Percentiles rank a stretch among this genome's conserved stretches.
Conservation (phyloP, 2,888 invertebrate genomes). For the Andrena bicolor region DNA sequence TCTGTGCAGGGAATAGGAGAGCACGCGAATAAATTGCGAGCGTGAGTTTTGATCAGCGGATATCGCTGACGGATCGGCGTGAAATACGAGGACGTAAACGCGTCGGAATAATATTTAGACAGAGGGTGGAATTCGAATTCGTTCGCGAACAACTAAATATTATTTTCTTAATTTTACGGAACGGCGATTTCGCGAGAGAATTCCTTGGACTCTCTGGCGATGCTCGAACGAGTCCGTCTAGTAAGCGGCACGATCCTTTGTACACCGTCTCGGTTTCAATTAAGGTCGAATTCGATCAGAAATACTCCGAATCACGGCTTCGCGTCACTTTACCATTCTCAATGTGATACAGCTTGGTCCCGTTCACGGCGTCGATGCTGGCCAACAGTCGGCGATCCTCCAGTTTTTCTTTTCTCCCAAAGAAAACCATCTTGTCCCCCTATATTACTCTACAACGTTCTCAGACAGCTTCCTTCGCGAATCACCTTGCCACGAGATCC, state of each 20-base stretch:
- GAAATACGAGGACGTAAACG: conserved; percentile 14
- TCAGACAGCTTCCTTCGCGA: background rate
- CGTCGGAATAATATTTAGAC: conserved; percentile 56
- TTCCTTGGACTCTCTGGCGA: background rate
- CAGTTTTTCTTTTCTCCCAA: conserved; percentile 81
- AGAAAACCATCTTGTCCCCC: conserved; percentile 77
- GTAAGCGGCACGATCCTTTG: background rate
- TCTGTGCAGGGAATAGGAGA: background rate
- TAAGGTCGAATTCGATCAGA: no score
- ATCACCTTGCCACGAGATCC: background rate
- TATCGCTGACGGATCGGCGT: background rate
- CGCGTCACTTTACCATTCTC: conserved; percentile 80
- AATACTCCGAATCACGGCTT: no score
- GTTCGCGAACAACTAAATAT: conserved; percentile 12
- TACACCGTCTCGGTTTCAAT: background rate
- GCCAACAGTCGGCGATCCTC: conserved; percentile 81
- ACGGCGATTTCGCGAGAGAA: background rate
- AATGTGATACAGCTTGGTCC: conserved; percentile 78
- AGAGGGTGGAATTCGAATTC: background rate
- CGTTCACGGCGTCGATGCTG: conserved; percentile 81
- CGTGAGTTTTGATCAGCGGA: background rate
- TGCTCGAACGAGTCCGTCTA: background rate
- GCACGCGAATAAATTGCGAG: background rate
- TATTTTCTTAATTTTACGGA: conserved; percentile 31
- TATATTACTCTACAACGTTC: background rate